These are phyloP conservation scores for Harpalus rubripes DNA, from an alignment of 2,888 invertebrate species.

Conservation along the genomic window DNA sequence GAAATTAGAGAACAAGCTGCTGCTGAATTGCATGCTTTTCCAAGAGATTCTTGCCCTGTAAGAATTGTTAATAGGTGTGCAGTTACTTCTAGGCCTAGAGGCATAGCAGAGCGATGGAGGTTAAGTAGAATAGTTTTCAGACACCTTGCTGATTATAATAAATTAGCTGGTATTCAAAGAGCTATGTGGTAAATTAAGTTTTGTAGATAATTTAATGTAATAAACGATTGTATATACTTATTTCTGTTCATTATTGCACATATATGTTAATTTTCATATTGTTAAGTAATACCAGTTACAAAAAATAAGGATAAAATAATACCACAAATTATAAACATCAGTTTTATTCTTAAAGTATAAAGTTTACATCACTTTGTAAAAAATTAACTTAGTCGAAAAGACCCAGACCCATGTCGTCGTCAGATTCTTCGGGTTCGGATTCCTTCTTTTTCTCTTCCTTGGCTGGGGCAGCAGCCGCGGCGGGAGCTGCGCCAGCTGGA, in stretches of 20 bases:
- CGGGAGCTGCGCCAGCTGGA: slow-evolving; percentile 82
- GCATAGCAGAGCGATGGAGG: slow-evolving; percentile 89
- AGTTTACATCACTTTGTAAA: slow-evolving; percentile 70
- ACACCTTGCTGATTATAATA: slow-evolving; percentile 95
- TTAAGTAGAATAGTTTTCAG: slow-evolving; percentile 95
- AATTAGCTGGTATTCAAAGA: slow-evolving; percentile 93
- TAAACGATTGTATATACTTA: neutral
- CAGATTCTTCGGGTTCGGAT: slow-evolving; percentile 89
- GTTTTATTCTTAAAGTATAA: slow-evolving; percentile 55
- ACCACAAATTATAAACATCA: slow-evolving; percentile 34
- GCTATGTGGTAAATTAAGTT: slow-evolving; percentile 89
- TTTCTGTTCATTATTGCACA: neutral
- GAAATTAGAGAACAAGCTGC: slow-evolving; percentile 90
- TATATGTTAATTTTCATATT: too few relatives aligned
- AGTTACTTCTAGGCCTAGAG: slow-evolving; percentile 92
- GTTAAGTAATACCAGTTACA: neutral
- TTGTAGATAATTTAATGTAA: neutral
- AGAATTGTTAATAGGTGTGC: slow-evolving; percentile 89
- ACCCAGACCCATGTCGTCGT: slow-evolving; percentile 97
- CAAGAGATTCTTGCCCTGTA: slow-evolving; percentile 84
- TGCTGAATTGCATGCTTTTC: slow-evolving; percentile 86
- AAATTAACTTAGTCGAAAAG: slow-evolving; percentile 84
- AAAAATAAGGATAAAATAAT: slow-evolving; percentile 14
- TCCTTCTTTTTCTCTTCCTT: slow-evolving; percentile 90
- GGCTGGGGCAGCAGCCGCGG: slow-evolving; percentile 84